Percentiles rank a stretch among this genome's conserved stretches.
Conservation (phyloP, 2,888 invertebrate species). For the Microplitis manilae region DNA sequence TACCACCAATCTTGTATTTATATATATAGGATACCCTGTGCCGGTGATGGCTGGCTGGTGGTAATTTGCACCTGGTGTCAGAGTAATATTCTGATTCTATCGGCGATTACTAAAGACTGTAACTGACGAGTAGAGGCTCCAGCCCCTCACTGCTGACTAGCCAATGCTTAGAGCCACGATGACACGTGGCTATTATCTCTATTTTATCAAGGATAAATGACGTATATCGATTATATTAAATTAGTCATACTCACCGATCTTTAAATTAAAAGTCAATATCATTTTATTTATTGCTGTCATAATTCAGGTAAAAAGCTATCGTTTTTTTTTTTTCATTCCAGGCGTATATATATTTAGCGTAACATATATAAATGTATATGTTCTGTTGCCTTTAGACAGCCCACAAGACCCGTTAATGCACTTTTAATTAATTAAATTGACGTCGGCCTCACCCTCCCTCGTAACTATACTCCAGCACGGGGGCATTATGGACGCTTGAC, state of each 20-base stretch:
- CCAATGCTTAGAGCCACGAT: no score
- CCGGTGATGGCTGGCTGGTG: slow-evolving; percentile 44
- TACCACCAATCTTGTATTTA: slow-evolving; percentile 1
- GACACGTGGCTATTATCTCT: no score
- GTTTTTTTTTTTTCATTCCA: slow-evolving; percentile 10
- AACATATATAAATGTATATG: slow-evolving; percentile 28
- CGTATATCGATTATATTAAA: slow-evolving; percentile 7
- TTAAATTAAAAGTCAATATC: neutral
- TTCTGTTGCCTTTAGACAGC: slow-evolving; percentile 14
- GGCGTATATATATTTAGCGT: neutral
- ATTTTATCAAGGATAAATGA: neutral
- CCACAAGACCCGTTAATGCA: slow-evolving; percentile 66
- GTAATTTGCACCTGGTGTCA: slow-evolving; percentile 69
- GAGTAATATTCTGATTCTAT: slow-evolving; percentile 61
- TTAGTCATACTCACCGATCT: neutral
- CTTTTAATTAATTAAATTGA: slow-evolving; percentile 72
- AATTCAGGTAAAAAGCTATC: slow-evolving; percentile 9
- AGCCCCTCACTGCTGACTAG: no score
- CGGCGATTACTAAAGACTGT: slow-evolving; percentile 43
- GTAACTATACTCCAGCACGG: neutral
- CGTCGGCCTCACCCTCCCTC: slow-evolving; percentile 59
- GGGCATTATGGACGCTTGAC: slow-evolving; percentile 53
- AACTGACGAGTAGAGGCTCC: no score
- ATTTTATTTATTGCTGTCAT: neutral
- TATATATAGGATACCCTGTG: neutral